These are phyloP conservation scores for Samia ricini DNA, from an alignment of 1,140 invertebrate genomes.

Conservation along the genomic window DNA sequence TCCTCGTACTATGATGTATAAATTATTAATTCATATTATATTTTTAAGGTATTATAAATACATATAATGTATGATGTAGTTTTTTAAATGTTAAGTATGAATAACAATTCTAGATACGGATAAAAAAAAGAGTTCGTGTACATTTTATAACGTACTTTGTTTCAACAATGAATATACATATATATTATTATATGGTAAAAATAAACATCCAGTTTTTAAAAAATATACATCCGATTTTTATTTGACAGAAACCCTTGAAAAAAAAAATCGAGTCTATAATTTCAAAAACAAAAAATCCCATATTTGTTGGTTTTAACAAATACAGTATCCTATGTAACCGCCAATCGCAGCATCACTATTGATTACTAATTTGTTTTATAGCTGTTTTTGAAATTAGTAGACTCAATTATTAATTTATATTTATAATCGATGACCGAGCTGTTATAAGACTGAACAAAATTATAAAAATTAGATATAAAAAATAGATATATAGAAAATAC, in stretches of 20 bases:
- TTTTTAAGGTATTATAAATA: constrained; percentile 64
- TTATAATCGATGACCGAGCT: no score
- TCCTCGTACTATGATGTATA: constrained; percentile 39
- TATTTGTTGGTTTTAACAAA: no score
- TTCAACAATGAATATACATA: constrained; percentile 73
- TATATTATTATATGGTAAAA: constrained; percentile 76
- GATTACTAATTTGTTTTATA: no score
- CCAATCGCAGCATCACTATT: no score
- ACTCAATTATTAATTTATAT: no score
- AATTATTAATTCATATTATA: constrained; percentile 65
- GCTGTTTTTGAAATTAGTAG: no score
- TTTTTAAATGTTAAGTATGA: constrained; percentile 71
- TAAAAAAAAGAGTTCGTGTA: constrained; percentile 69
- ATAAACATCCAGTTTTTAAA: constrained; percentile 77
- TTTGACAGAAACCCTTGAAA: constrained; percentile 24
- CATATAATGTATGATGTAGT: constrained; percentile 75
- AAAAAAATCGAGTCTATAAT: no score
- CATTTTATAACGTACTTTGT: constrained; percentile 76
- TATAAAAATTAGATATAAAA: background rate
- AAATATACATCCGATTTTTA: constrained; percentile 65
- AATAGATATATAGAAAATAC: no score
- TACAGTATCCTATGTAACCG: no score
- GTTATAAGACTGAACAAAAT: background rate
- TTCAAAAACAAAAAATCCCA: no score
- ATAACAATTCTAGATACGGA: constrained; percentile 68